Conservation (phyloP, 2,113 vertebrate species). For the Willisornis vidua region DNA sequence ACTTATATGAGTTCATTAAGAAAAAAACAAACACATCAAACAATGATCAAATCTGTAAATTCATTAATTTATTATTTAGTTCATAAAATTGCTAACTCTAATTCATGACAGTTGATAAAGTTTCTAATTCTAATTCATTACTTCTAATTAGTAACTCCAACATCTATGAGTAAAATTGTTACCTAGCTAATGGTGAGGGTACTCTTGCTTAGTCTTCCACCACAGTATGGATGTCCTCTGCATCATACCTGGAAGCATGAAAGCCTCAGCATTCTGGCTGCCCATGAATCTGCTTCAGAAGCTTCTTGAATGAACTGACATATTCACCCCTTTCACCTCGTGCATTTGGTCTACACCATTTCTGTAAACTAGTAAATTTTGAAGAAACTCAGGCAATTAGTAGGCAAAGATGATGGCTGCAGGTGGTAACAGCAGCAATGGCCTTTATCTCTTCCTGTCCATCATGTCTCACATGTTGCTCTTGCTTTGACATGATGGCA, state of each 20-base stretch:
- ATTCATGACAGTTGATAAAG: background rate
- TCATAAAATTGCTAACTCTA: background rate
- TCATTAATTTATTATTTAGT: background rate
- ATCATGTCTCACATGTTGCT: fast-evolving
- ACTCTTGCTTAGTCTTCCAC: too few species aligned
- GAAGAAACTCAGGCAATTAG: background rate
- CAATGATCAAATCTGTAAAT: background rate
- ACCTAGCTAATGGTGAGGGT: background rate
- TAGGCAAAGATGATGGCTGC: background rate
- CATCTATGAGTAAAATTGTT: background rate
- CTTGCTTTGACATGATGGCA: background rate
- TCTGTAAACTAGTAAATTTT: background rate
- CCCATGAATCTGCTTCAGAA: background rate
- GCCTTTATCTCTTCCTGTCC: background rate
- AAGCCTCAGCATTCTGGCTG: background rate
- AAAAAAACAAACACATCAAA: background rate
- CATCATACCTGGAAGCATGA: background rate
- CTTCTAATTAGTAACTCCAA: background rate
- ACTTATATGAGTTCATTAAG: background rate
- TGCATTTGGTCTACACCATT: background rate
- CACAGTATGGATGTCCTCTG: background rate
- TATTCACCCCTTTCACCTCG: background rate
- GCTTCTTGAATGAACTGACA: too few species aligned
- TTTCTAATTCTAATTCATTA: background rate
- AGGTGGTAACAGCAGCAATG: background rate